Evolutionary conservation across 2,113 vertebrate species (phyloP), one percentile per base, ranked within the genome.

Genomic region (Elephas maximus): DNA sequence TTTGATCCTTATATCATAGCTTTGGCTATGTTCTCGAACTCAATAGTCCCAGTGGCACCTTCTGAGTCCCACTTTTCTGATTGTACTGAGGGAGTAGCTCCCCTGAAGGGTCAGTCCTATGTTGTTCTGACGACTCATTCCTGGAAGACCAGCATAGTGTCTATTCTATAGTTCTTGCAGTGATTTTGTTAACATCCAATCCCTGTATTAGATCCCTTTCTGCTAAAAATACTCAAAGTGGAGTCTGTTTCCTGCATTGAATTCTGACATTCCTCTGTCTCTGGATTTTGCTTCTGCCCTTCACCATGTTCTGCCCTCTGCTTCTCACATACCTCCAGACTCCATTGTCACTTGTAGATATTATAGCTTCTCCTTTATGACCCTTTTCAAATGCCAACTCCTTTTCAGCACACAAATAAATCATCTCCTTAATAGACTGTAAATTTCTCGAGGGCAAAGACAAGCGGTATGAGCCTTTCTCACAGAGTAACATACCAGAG

Each of bases 151-250:
- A 26, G 67, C 4, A 7, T 23, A 28, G 8, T 63, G 12, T 91
- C 45, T 95, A 65, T 44, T 90, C 62, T n/a, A 33, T 15, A 33
- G 26, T 5, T 24, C 41, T 97, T 80, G 33, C 41, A 73, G 5
- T 18, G 17, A 30, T 57, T 44, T 62, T 89, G 23, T 74, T 78
- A 71, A 51, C 30, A 71, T 51, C 17, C 14, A 71, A 18, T 80
- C 26, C 45, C 45, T 51, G 28, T 76, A 45, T 67, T 60, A n/a
- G 71, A 67, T 78, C 26, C 24, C 77, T 92, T 95, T 57, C 69
- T 79, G 76, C 83, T 94, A 60, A 95, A 96, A 89, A 92, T 69
- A 71, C n/a, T 51, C 76, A 51, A 90, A 74, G 80, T 18, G 24
- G 62, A 24, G 11, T 83, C 24, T 79, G 26, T 15, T 83, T 21